Evolutionary conservation across 2,113 vertebrate species (phyloP).

Genomic region (Xiphophorus hellerii): DNA sequence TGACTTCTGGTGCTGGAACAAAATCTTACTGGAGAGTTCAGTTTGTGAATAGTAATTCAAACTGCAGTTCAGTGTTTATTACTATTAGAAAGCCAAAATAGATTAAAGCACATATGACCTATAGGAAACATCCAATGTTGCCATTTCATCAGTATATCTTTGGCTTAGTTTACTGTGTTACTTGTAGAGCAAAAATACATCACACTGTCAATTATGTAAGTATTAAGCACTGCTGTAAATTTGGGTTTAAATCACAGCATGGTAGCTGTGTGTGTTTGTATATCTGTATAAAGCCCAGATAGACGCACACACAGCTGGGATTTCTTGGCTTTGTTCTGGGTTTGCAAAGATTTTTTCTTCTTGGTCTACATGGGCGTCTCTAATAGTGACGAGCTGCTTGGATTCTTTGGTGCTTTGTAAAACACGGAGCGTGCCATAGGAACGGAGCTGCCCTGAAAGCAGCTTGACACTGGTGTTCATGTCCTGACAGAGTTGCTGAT

Average conservation of each 20-base stretch:
- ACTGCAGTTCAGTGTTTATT: constrained; percentile 31
- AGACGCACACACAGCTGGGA: constrained; percentile 72
- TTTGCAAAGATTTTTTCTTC: constrained; percentile 74
- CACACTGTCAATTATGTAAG: constrained; percentile 24
- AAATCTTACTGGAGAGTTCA: constrained; percentile 29
- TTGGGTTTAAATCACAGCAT: constrained; percentile 50
- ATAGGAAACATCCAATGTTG: constrained; percentile 35
- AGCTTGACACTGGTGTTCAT: constrained; percentile 48
- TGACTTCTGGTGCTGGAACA: constrained; percentile 38
- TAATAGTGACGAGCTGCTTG: constrained; percentile 80
- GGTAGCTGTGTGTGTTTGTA: constrained; percentile 55
- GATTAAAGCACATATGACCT: constrained; percentile 53
- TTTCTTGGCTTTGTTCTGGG: constrained; percentile 79
- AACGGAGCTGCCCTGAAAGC: constrained; percentile 58
- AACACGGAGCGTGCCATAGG: constrained; percentile 70
- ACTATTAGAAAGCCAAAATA: constrained; percentile 54
- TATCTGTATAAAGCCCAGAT: constrained; percentile 51
- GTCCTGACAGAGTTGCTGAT: constrained; percentile 67
- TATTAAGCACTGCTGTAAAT: constrained; percentile 39
- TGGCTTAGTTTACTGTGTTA: constrained; percentile 50
- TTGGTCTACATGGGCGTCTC: constrained; percentile 79
- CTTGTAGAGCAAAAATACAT: constrained; percentile 55
- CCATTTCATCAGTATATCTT: constrained; percentile 26
- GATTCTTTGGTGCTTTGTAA: constrained; percentile 65
- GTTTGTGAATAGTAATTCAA: constrained; percentile 37